Percentiles rank a stretch among this genome's conserved stretches.
phyloP scores from a whole-genome alignment of 2,888 invertebrate genomes.

The Leptinotarsa tumamoca region DNA sequence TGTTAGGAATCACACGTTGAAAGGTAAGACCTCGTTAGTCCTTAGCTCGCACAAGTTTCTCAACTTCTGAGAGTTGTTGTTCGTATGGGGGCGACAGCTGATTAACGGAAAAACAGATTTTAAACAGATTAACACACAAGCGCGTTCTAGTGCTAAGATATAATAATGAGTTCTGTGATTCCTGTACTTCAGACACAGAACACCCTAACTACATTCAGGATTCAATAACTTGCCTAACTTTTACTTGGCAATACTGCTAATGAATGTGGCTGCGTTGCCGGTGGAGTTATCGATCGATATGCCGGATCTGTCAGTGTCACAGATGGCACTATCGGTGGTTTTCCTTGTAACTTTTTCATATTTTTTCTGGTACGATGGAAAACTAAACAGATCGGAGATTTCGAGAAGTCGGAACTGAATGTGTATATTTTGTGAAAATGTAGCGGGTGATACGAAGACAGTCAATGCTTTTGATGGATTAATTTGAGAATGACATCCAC shows the following conservation, averaged over 20 bases:
- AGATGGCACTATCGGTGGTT: background rate
- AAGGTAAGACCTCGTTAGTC: no score
- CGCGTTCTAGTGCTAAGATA: no score
- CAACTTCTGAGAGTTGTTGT: no score
- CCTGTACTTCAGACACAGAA: background rate
- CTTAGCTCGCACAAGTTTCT: no score
- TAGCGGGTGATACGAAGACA: slow-evolving; percentile 34
- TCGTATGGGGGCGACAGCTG: no score
- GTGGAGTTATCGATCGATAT: slow-evolving; percentile 20
- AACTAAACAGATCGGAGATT: background rate
- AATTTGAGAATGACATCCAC: slow-evolving; percentile 66
- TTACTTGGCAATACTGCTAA: slow-evolving; percentile 4
- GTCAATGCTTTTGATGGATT: slow-evolving; percentile 45
- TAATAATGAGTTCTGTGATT: background rate
- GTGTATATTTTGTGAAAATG: slow-evolving; percentile 33
- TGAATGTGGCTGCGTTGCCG: slow-evolving; percentile 16
- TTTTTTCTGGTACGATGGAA: slow-evolving; percentile 14
- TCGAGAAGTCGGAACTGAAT: slow-evolving; percentile 29
- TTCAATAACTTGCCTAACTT: background rate
- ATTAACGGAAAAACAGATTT: no score
- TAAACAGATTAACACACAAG: no score
- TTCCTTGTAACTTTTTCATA: slow-evolving; percentile 16
- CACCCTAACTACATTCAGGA: no score
- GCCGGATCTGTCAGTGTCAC: slow-evolving; percentile 10
- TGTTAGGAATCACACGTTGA: no score